Base-by-base conservation (phyloP, 2,888 invertebrate genomes). In the Margaritifera margaritifera region DNA sequence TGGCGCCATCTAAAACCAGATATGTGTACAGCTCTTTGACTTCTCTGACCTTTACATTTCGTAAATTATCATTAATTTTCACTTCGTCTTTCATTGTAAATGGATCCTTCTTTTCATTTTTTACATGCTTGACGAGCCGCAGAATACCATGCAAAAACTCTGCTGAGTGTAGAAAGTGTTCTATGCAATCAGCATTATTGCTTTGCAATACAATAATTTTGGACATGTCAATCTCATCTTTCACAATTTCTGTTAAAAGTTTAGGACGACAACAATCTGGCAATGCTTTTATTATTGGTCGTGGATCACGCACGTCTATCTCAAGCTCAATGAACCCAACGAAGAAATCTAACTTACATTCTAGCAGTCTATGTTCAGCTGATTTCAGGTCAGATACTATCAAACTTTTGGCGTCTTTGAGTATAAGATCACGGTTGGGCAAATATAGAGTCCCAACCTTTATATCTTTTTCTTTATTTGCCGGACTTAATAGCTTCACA, bases 111-210 rank as follows among this genome's bases (percentile, higher is more conserved):
- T 62, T 66, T 19, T 27, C 57, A n/a, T 57, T 72, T 19, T 50
- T 27, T 22, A 58, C 53, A 59, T 55, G 42, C 24, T 66, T 66
- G 5, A 66, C 15, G 22, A 66, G 27, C 15, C 66, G 53, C 20
- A 54, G 27, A 24, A 66, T 53, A 19, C 60, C 66, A n/a, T 42
- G 42, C 20, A 31, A 3, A 20, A 66, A 50, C 25, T 61, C 18
- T 20, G 42, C 31, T 4, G 66, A 66, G n/a, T 24, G 66, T 24
- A 66, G 19, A 24, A 66, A 61, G 19, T 51, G 52, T 27, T 66
- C 55, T 19, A 66, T 60, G 11, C 25, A 42, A 54, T 50, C 54
- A 4, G 50, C 61, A 2, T 66, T 22, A 5, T 6, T 50, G 27
- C 56, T 67, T 27, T 62, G 22, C 56, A 11, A 6, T 4, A 25